Base-by-base conservation (phyloP, 1,140 invertebrate genomes). In the Zelostemma sp. region DNA sequence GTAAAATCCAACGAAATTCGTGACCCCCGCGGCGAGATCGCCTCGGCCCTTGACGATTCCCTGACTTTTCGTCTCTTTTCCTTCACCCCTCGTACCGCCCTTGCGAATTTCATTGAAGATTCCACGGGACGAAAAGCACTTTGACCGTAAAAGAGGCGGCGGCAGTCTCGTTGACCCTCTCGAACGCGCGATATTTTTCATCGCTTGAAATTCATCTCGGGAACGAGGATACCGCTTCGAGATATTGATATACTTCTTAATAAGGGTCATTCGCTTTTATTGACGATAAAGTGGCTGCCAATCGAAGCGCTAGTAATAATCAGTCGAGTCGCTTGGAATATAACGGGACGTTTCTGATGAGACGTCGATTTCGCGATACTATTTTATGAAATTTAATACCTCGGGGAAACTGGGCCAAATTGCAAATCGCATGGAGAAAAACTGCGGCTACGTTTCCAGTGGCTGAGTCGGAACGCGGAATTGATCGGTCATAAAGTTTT, bases 181-280 rank as follows among this genome's bases (percentile, higher is more conserved):
- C 35, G 9, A 38, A 12, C 14, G 35, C 3, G 43, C 35, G 53
- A 51, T 61, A 67, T 61, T 68, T 68, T 62, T 62, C 58, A 58
- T 55, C 57, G 9, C 11, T 58, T 35, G 12, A 55, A 59, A 57
- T 61, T 57, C 48, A 33, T 50, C 47, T 46, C 12, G 33, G 28
- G 43, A 47, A 68, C 46, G 53, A 61, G 50, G 53, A 67, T 56
- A 18, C 54, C 21, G 18, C 11, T 43, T 12, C 47, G 53, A 15
- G 51, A 35, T 61, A 60, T 59, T 60, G 57, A 61, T 60, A 61
- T 41, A 41, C 54, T 57, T 28, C 58, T 62, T 68, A 63, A 68
- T 63, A 63, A 59, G 55, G 66, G 60, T 57, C 60, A 63, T 43
- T 16, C 14, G 40, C 49, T 69, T 64, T 57, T 69, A 56, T 63